Conservation (phyloP, 2,797 vertebrate species). For the Rhinogobio ventralis region DNA sequence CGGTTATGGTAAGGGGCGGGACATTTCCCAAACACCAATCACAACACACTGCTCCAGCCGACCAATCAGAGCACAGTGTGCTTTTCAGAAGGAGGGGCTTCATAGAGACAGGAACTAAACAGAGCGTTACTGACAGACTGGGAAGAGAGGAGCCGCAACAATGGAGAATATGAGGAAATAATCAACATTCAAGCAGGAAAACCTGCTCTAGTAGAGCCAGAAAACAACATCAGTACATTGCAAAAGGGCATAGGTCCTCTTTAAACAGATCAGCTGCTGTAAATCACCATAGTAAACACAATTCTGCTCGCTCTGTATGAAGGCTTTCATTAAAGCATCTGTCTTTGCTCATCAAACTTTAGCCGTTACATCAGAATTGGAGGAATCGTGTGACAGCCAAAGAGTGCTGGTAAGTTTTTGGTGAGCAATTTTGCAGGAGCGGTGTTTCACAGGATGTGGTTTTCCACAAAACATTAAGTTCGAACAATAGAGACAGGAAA, state of each 20-base stretch:
- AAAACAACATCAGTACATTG: background rate
- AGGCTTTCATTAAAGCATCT: background rate
- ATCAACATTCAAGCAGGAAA: background rate
- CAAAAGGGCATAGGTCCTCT: background rate
- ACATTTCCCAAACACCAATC: too few species aligned
- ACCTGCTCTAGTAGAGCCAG: background rate
- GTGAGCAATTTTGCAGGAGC: background rate
- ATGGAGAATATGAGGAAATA: background rate
- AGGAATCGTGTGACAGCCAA: background rate
- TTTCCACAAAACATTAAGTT: slow-evolving; percentile 45
- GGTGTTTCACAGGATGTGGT: slow-evolving; percentile 28
- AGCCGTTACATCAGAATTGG: background rate
- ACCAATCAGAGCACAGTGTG: too few species aligned
- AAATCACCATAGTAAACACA: background rate
- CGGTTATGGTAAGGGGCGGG: too few species aligned
- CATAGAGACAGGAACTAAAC: slow-evolving; percentile 1
- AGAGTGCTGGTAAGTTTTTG: background rate
- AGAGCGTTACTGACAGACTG: background rate
- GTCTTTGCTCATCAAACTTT: background rate
- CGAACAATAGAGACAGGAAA: slow-evolving; percentile 47
- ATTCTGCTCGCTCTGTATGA: background rate
- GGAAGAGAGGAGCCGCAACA: background rate
- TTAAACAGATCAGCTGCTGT: background rate
- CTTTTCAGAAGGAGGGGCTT: background rate
- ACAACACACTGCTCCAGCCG: too few species aligned